Percentiles rank a stretch among this genome's conserved stretches.
These are phyloP conservation scores for Ceratina japonica DNA, from an alignment of 1,140 invertebrate genomes.

Conservation along the genomic window DNA sequence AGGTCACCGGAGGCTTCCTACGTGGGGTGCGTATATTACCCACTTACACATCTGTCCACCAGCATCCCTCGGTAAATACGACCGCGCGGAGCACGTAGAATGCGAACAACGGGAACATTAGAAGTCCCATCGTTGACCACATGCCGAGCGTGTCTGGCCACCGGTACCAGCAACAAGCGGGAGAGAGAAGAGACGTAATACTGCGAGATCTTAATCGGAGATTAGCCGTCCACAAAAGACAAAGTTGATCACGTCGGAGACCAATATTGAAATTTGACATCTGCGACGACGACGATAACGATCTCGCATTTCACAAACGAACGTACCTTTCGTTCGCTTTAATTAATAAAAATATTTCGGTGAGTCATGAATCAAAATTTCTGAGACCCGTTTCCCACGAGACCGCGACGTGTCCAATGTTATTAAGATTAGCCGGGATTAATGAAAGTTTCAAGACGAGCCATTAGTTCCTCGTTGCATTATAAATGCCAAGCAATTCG, in stretches of 20 bases:
- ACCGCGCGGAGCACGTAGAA: conserved; percentile 55
- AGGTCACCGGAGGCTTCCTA: conserved; percentile 22
- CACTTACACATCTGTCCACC: conserved; percentile 79
- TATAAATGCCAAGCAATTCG: conserved; percentile 11
- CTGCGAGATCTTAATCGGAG: conserved; percentile 57
- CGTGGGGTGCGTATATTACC: conserved; percentile 53
- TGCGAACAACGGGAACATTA: conserved; percentile 60
- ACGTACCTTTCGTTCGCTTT: too few relatives aligned
- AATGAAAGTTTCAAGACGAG: too few relatives aligned
- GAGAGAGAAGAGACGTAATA: background rate
- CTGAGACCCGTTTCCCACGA: too few relatives aligned
- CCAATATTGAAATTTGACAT: background rate
- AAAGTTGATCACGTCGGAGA: conserved; percentile 4
- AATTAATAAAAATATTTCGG: too few relatives aligned
- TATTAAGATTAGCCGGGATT: too few relatives aligned
- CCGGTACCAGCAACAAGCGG: conserved; percentile 13
- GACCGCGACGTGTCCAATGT: too few relatives aligned
- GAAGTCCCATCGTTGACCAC: conserved; percentile 62
- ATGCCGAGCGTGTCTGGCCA: conserved; percentile 69
- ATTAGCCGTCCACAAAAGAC: conserved; percentile 26
- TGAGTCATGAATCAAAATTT: too few relatives aligned
- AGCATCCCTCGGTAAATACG: conserved; percentile 72
- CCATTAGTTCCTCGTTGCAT: too few relatives aligned
- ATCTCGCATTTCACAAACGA: too few relatives aligned
- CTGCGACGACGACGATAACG: background rate